phyloP scores from a whole-genome alignment of 2,113 vertebrate genomes.

The Myotis yumanensis region DNA sequence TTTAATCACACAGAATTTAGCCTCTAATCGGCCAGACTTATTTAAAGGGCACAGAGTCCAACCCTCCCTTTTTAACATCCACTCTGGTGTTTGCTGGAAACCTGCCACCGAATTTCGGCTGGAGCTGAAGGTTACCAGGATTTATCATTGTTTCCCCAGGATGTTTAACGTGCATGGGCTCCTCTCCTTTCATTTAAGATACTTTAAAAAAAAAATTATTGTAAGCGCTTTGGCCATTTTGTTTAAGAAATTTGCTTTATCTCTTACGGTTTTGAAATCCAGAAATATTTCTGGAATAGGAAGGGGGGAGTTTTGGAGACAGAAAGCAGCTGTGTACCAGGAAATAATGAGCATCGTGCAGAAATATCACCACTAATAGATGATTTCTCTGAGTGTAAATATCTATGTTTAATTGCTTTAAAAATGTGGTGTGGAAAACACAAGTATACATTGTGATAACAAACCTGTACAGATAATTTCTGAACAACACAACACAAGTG shows the following conservation, averaged over 20 bases:
- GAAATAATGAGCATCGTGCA: conserved; percentile 80
- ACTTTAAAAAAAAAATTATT: conserved; percentile 42
- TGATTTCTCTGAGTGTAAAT: conserved; percentile 83
- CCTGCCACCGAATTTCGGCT: conserved; percentile 73
- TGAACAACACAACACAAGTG: conserved; percentile 84
- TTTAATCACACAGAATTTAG: conserved; percentile 63
- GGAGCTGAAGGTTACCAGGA: conserved; percentile 73
- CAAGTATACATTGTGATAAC: conserved; percentile 82
- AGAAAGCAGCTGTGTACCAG: conserved; percentile 73
- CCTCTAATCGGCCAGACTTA: conserved; percentile 44
- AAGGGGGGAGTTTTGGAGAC: neutral
- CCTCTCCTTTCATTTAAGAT: conserved; percentile 64
- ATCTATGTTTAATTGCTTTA: conserved; percentile 86
- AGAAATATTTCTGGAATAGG: conserved; percentile 57
- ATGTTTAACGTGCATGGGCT: conserved; percentile 58
- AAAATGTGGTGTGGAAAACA: conserved; percentile 83
- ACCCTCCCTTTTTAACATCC: conserved; percentile 55
- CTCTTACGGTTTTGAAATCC: conserved; percentile 34
- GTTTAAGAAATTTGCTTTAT: conserved; percentile 63
- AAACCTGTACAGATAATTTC: conserved; percentile 85
- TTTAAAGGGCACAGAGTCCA: conserved; percentile 45
- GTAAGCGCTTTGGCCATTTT: conserved; percentile 59
- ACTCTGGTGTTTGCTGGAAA: conserved; percentile 71
- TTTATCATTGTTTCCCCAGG: conserved; percentile 72
- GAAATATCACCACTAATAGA: conserved; percentile 82